phyloP scores from a whole-genome alignment of 2,797 vertebrate species.

The Bryconaethiops microstoma region DNA sequence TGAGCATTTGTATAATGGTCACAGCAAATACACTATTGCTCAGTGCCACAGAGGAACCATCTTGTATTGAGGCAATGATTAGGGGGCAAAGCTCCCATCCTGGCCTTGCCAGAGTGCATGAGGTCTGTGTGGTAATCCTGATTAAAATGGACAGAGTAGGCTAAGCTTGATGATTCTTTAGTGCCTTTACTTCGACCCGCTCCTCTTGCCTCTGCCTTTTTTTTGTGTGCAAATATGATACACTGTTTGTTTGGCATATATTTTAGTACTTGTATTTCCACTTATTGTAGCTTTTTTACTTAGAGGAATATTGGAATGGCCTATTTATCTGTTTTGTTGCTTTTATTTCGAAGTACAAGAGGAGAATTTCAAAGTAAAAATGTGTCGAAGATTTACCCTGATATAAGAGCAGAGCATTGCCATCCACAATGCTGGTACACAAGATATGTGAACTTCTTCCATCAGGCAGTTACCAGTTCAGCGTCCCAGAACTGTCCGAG shows the following conservation, averaged over 20 bases:
- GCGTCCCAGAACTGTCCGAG: constrained; percentile 80
- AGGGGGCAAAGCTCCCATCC: constrained; percentile 32
- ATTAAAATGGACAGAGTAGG: constrained; percentile 51
- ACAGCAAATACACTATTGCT: not conserved
- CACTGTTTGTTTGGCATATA: not conserved
- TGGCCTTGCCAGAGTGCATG: constrained; percentile 34
- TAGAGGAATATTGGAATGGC: not conserved
- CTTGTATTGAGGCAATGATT: constrained; percentile 31
- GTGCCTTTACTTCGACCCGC: constrained; percentile 36
- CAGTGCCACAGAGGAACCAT: not conserved
- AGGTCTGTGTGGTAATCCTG: constrained; percentile 57
- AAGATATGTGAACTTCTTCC: constrained; percentile 3
- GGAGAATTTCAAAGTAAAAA: too few relatives aligned
- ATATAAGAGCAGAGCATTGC: not conserved
- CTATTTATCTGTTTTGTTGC: not conserved
- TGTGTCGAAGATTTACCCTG: too few relatives aligned
- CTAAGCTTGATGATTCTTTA: constrained; percentile 42
- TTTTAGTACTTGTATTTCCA: not conserved
- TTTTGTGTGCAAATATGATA: not conserved
- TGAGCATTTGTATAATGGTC: not conserved
- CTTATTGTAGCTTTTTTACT: too few relatives aligned
- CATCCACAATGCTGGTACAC: not conserved
- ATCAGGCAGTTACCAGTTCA: constrained; percentile 89
- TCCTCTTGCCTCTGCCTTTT: constrained; percentile 32
- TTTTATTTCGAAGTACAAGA: not conserved